Evolutionary conservation across 2,888 invertebrate species (phyloP).

Genomic region (Xestia rhomboidea): DNA sequence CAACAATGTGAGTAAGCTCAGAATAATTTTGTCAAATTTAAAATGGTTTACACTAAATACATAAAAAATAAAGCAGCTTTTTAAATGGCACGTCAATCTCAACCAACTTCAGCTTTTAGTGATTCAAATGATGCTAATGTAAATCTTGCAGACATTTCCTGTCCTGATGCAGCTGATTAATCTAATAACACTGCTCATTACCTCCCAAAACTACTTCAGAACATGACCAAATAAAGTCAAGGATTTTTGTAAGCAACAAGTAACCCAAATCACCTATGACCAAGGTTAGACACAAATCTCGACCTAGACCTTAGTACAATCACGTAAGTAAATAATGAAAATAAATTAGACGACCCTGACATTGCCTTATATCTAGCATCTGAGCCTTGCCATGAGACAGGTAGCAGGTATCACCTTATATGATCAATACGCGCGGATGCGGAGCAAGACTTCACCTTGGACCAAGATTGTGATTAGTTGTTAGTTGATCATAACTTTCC

Average conservation of each 20-base stretch:
- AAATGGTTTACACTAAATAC: constrained; percentile 18
- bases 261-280: constrained; percentile 41
- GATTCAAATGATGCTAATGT: constrained; percentile 10
- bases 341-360: constrained; percentile 66
- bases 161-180: constrained; percentile 4
- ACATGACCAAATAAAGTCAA: constrained; percentile 33
- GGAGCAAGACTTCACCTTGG: constrained; percentile 66
- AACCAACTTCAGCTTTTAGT: neutral
- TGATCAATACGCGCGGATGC: constrained; percentile 57
- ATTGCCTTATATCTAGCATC: constrained; percentile 66
- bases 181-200: constrained; percentile 30
- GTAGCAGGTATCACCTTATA: constrained; percentile 68
- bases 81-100: neutral
- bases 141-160: constrained; percentile 22
- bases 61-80: constrained; percentile 12
- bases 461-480: constrained; percentile 60
- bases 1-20: constrained; percentile 29
- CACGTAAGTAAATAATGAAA: constrained; percentile 54
- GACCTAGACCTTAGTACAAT: constrained; percentile 53
- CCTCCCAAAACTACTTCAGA: constrained; percentile 7
- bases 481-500: constrained; percentile 69
- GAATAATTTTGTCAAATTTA: constrained; percentile 32
- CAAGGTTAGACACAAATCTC: constrained; percentile 19
- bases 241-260: constrained; percentile 37
- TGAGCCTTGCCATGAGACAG: constrained; percentile 67